These are phyloP conservation scores for Cisticola juncidis DNA, from an alignment of 2,113 vertebrate species.

Conservation along the genomic window DNA sequence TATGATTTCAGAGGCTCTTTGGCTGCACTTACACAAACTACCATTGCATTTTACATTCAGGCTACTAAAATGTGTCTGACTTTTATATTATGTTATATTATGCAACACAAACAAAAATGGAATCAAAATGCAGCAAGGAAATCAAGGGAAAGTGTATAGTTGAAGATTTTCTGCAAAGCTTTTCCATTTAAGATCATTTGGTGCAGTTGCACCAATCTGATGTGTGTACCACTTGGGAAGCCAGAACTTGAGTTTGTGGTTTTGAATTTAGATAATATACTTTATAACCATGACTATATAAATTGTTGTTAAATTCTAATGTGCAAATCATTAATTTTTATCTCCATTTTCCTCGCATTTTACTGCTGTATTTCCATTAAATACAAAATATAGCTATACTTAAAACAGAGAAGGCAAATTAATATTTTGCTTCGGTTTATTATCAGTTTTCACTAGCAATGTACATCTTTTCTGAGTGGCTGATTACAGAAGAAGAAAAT, in stretches of 20 bases:
- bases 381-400: neutral
- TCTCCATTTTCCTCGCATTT: neutral
- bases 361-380: neutral
- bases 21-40: neutral
- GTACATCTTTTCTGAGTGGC: neutral
- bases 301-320: neutral
- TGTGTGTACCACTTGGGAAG: neutral
- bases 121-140: neutral
- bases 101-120: neutral
- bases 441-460: neutral
- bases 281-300: neutral
- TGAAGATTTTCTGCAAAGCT: neutral
- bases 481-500: neutral
- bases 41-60: neutral
- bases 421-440: neutral
- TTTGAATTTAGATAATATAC: neutral
- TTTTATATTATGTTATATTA: neutral
- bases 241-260: neutral
- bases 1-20: neutral
- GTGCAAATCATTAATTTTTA: neutral
- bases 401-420: neutral
- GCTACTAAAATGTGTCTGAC: neutral
- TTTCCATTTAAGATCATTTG: neutral
- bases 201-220: neutral
- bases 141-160: neutral